Evolutionary conservation across 2,113 vertebrate species (phyloP).

Genomic region (Erpornis zantholeuca): DNA sequence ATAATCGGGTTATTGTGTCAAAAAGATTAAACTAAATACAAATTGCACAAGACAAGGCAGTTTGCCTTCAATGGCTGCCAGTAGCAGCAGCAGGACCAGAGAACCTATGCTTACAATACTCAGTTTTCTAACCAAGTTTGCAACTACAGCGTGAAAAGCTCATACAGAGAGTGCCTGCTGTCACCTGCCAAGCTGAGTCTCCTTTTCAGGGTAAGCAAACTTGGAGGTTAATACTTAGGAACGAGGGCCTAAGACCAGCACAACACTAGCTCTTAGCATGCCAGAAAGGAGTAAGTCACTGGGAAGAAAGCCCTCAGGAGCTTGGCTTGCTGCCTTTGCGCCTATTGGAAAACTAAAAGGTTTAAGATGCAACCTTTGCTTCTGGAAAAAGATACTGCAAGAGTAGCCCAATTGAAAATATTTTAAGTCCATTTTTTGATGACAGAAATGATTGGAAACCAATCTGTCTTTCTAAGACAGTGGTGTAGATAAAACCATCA

Average conservation of each 20-base stretch:
- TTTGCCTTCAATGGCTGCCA: background rate
- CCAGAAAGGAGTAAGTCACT: background rate
- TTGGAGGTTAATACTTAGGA: background rate
- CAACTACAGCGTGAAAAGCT: fast-evolving
- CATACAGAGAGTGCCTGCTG: background rate
- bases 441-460: background rate
- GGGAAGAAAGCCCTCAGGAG: background rate
- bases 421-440: background rate
- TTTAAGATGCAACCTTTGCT: background rate
- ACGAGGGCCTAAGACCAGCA: background rate
- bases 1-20: background rate
- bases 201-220: background rate
- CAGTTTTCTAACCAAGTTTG: background rate
- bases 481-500: background rate
- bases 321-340: background rate
- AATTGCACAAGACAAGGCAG: background rate
- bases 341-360: background rate
- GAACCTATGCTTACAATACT: background rate
- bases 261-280: background rate
- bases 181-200: background rate
- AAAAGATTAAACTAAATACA: background rate
- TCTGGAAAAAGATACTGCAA: background rate
- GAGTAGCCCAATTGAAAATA: background rate
- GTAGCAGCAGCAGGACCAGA: background rate
- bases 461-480: background rate